Base-by-base conservation (phyloP, 1,140 invertebrate species). In the Halictus rubicundus region DNA sequence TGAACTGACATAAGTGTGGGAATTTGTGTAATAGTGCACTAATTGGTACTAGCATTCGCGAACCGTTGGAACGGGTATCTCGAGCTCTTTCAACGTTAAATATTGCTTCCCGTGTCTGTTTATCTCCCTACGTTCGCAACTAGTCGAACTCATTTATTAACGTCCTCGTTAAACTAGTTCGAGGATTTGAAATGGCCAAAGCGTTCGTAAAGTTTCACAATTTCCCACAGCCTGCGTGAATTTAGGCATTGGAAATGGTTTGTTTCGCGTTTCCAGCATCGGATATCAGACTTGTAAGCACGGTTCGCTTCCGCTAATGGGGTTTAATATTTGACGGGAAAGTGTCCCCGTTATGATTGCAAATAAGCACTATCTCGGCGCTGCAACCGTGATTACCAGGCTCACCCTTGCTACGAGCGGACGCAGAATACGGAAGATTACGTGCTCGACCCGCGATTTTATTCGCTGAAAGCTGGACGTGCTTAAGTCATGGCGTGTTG, bases 271-370 rank as follows among this genome's bases (percentile, higher is more conserved):
- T 57, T 57, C 21, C 21, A n/a, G 21, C 9, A 1, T n/a, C 21
- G n/a, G 54, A 57, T 21, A 54, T 16, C 54, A 21, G n/a, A 57
- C 2, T n/a, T n/a, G 54, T 57, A 8, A 57, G 21, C 21, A 9
- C 21, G 21, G 21, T 57, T 8, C n/a, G 7, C 21, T n/a, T 59
- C n/a, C 23, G 57, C 10, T 59, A 59, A 57, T 25, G 57, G n/a
- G 23, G 57, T 25, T 59, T 59, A 79, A 86, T 66, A 60, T 75
- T 23, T 68, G 66, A 54, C 57, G 73, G 68, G 72, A 69, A 77
- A 83, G 59, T 85, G 79, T 87, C 74, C 63, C 77, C 75, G n/a
- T 80, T 81, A 76, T 80, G 64, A 88, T 57, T 70, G 81, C 81
- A 83, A 88, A 77, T 70, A 65, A 87, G 75, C 70, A 72, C 37